Conservation (phyloP, 2,113 vertebrate species). For the Typhlomys cinereus region DNA sequence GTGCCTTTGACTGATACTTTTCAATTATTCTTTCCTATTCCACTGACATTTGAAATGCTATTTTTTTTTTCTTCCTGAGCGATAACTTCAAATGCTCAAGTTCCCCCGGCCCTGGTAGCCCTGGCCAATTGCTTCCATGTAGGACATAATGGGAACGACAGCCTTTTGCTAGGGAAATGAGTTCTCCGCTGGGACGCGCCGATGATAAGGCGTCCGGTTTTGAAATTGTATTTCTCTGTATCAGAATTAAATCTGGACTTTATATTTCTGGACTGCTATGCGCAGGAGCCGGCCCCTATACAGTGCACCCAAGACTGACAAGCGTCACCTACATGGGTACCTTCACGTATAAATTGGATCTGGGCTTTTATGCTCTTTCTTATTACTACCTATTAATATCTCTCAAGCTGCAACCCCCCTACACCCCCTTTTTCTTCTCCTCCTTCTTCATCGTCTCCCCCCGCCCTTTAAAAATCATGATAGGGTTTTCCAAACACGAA, state of each 20-base stretch:
- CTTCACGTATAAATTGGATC: conserved; percentile 89
- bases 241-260: conserved; percentile 99
- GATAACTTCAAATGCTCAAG: conserved; percentile 99
- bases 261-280: conserved; percentile 97
- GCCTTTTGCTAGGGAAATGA: conserved; percentile 99
- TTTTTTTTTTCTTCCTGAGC: conserved; percentile 90
- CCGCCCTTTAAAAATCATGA: conserved; percentile 81
- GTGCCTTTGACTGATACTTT: conserved; percentile 99
- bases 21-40: conserved; percentile 98
- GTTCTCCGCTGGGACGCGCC: conserved; percentile 97
- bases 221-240: conserved; percentile 99
- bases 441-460: not conserved
- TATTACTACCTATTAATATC: conserved; percentile 95
- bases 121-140: conserved; percentile 99
- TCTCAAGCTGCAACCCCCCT: conserved; percentile 78
- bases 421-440: not conserved
- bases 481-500: conserved; percentile 81
- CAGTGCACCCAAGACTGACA: conserved; percentile 95
- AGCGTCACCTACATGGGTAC: conserved; percentile 92
- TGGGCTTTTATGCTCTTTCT: conserved; percentile 87
- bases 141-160: conserved; percentile 99
- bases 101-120: conserved; percentile 94
- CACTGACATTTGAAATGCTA: conserved; percentile 98
- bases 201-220: conserved; percentile 99
- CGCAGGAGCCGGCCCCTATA: conserved; percentile 90